phyloP scores from a whole-genome alignment of 2,797 vertebrate species.

The Tragelaphus oryx region DNA sequence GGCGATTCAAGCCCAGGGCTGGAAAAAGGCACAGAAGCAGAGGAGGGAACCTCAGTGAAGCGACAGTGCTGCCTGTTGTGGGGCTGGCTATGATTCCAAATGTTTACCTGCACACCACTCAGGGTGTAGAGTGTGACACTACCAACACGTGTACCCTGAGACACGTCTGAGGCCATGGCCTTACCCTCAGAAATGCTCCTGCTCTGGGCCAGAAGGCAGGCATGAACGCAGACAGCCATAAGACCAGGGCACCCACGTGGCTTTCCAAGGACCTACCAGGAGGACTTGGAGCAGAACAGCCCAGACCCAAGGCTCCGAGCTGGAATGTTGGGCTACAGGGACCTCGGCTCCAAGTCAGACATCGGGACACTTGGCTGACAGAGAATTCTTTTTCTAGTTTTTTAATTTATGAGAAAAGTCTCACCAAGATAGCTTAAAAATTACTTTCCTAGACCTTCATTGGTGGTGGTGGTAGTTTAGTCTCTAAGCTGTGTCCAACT shows the following conservation, averaged over 20 bases:
- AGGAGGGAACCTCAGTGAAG: not conserved
- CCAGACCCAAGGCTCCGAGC: not conserved
- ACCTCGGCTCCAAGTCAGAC: not conserved
- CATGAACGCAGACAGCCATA: not conserved
- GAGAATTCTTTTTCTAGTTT: not conserved
- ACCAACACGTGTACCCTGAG: accelerated
- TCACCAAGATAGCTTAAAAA: not conserved
- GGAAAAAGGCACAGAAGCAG: not conserved
- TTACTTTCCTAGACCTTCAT: not conserved
- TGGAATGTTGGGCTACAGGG: not conserved
- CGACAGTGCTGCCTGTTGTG: not conserved
- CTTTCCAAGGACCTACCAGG: not conserved
- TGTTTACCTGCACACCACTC: not conserved
- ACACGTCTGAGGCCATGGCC: not conserved
- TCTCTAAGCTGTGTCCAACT: accelerated
- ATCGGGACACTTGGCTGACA: not conserved
- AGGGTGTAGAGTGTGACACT: accelerated
- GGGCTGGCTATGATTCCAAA: not conserved
- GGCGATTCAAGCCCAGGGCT: not conserved
- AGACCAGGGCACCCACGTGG: not conserved
- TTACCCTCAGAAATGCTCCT: not conserved
- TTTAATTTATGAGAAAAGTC: not conserved
- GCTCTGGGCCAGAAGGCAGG: not conserved
- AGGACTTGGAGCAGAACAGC: too few species aligned
- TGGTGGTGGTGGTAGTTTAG: not conserved